Conservation (phyloP, 2,113 vertebrate genomes). For the Potamarius usumacintae region DNA sequence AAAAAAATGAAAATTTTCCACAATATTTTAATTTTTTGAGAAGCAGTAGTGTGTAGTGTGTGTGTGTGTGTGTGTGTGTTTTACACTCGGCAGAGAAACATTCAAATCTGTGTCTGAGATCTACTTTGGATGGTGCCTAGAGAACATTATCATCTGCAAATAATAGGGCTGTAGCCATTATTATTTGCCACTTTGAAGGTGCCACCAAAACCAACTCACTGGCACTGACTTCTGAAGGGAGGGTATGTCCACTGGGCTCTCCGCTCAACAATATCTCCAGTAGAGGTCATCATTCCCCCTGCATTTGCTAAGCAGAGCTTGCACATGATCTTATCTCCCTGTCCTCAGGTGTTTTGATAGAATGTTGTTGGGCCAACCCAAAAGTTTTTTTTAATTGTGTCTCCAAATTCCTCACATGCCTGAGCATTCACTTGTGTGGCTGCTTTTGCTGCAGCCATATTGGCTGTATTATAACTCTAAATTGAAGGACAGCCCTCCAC, state of each 20-base stretch:
- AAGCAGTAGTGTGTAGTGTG: too few species aligned
- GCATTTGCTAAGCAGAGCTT: neutral
- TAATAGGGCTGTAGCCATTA: neutral
- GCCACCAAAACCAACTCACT: neutral
- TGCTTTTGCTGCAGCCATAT: neutral
- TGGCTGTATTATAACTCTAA: neutral
- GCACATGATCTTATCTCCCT: neutral
- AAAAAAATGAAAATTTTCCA: too few species aligned
- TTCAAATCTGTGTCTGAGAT: neutral
- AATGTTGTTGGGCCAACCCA: neutral
- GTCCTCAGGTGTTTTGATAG: neutral
- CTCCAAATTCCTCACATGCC: neutral
- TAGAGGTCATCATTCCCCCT: neutral
- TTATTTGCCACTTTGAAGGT: too few species aligned
- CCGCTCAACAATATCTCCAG: neutral
- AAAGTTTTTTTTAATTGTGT: neutral
- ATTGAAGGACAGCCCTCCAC: neutral
- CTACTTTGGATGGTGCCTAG: neutral
- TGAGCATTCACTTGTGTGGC: neutral
- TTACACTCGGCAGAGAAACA: neutral
- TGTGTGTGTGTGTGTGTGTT: slow-evolving; percentile 42
- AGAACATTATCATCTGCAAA: neutral
- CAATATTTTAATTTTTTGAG: too few species aligned
- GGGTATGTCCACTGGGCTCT: neutral
- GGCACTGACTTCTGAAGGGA: neutral